Evolutionary conservation across 2,113 vertebrate genomes (phyloP), one percentile per base, ranked within the genome.

Genomic region (Herpailurus yagouaroundi): DNA sequence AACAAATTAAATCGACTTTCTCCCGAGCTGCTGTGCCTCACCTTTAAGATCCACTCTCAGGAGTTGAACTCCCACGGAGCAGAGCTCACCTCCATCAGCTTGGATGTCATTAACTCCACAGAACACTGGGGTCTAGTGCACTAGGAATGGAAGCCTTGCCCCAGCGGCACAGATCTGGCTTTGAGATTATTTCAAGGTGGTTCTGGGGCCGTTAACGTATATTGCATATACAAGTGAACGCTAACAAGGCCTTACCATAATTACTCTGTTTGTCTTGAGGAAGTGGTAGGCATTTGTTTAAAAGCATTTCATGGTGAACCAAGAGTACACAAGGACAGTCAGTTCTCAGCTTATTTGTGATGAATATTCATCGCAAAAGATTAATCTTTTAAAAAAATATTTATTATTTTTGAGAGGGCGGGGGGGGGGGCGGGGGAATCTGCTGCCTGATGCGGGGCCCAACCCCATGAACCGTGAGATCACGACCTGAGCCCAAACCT

Each of bases 1-100:
- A 97, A 97, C 97, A 99, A 99, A 99, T 99, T 99, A 98, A 98
- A 98, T 99, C 98, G 97, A 97, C 98, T 98, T 98, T 98, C 98
- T 98, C 98, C 98, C 83, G 94, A 85, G 84, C 95, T 21, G 96
- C 98, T 36, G 97, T 95, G 91, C 96, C 91, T 98, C 98, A 98
- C 98, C 98, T 99, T 98, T 98, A 98, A 99, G 98, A 98, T 98
- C 97, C 93, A 85, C 97, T 97, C 96, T 97, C 95, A 98, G 92
- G 95, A 97, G 96, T 66, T 2, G 84, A 84, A 98, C 98, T 97
- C 91, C 95, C 94, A 71, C 0, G 1, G 63, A 68, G 89, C 77
- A 10, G 93, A 64, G 33, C 96, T 82, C 69, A n/a, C 63, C 87
- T 87, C 91, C 63, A 27, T 96, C 82, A 95, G 88, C 96, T 81